Evolutionary conservation across 1,140 invertebrate genomes (phyloP).

Genomic region (Euglossa dilemma): DNA sequence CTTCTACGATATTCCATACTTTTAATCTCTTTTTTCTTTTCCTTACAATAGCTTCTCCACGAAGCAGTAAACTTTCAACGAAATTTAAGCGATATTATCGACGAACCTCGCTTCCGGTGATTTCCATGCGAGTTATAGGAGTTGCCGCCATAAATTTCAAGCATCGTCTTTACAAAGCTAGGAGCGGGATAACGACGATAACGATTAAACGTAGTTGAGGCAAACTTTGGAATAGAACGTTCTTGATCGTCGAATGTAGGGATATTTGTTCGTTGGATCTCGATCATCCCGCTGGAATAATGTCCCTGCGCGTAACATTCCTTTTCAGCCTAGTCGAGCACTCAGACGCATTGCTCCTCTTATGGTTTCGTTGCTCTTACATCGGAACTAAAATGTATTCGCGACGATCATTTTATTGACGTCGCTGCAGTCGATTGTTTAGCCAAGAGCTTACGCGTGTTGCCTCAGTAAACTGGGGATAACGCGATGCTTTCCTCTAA

Average conservation of each 20-base stretch:
- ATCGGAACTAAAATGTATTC: neutral
- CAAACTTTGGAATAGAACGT: neutral
- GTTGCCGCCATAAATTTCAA: conserved; percentile 1
- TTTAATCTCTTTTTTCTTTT: no score
- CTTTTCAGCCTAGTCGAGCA: no score
- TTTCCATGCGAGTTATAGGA: neutral
- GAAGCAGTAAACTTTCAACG: neutral
- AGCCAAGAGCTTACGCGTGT: neutral
- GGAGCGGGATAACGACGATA: neutral
- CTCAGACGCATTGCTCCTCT: no score
- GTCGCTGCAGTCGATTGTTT: neutral
- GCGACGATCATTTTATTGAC: neutral
- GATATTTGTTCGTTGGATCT: neutral
- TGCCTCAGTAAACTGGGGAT: neutral
- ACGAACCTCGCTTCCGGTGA: neutral
- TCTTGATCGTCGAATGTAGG: neutral
- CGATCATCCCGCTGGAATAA: no score
- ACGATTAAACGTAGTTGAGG: conserved; percentile 3
- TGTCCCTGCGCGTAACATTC: no score
- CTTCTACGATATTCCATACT: no score
- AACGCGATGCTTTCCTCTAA: neutral
- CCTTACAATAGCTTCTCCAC: no score
- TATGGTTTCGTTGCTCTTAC: neutral
- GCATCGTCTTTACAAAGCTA: neutral
- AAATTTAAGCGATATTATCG: neutral